Evolutionary conservation across 2,888 invertebrate genomes (phyloP).

Genomic region (Mesochorus sp.): DNA sequence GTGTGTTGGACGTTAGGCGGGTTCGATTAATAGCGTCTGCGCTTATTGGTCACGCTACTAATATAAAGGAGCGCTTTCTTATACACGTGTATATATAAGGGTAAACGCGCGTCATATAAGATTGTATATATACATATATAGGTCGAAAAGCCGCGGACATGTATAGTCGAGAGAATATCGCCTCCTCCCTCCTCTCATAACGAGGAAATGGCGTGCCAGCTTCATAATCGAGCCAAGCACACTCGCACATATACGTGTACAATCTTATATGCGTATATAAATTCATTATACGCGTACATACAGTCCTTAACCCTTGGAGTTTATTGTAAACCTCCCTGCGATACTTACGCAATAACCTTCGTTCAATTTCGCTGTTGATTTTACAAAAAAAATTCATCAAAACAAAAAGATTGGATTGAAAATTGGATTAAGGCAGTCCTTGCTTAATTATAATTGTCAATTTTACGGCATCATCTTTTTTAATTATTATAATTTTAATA

Average conservation of each 20-base stretch:
- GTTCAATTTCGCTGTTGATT: too few relatives aligned
- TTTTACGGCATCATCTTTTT: too few relatives aligned
- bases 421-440: too few relatives aligned
- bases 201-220: conserved; percentile 81
- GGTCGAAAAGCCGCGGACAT: neutral
- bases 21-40: conserved; percentile 81
- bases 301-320: conserved; percentile 81
- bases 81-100: conserved; percentile 74
- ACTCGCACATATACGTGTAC: too few relatives aligned
- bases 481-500: too few relatives aligned
- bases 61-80: conserved; percentile 80
- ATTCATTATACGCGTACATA: conserved; percentile 63
- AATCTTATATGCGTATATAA: neutral
- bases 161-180: neutral
- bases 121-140: conserved; percentile 11
- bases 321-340: too few relatives aligned
- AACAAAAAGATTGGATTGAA: too few relatives aligned
- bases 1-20: conserved; percentile 72
- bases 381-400: too few relatives aligned
- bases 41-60: conserved; percentile 82
- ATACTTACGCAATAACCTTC: too few relatives aligned
- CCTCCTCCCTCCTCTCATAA: conserved; percentile 71
- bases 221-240: conserved; percentile 78
- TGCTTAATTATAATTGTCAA: too few relatives aligned
- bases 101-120: too few relatives aligned